phyloP scores from a whole-genome alignment of 2,113 vertebrate genomes.

The Eleginops maclovinus region DNA sequence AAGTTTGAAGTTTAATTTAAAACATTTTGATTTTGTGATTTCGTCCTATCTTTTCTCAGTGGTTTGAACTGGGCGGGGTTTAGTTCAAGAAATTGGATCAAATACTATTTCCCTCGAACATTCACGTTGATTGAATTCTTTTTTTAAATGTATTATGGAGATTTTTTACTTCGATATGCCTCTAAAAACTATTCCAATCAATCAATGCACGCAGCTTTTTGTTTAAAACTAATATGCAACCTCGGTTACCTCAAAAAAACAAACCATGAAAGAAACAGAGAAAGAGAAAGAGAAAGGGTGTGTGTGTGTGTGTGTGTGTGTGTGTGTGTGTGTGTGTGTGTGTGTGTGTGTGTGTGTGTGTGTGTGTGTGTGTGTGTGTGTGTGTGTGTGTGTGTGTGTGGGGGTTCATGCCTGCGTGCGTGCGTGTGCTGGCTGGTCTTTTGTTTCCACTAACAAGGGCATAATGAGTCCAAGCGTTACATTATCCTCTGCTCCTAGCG shows the following conservation, averaged over 20 bases:
- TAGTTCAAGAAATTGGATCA: too few relatives aligned
- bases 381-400: constrained; percentile 17
- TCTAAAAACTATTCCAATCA: neutral
- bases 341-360: neutral
- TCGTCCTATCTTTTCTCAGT: neutral
- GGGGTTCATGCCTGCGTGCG: too few relatives aligned
- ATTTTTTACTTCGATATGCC: neutral
- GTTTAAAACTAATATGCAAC: neutral
- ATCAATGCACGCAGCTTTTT: neutral
- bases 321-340: constrained; percentile 2
- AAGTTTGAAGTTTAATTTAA: neutral
- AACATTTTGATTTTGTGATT: neutral
- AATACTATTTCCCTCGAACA: too few relatives aligned
- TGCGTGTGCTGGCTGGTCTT: constrained; percentile 48
- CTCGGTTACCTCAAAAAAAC: too few relatives aligned
- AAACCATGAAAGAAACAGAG: constrained; percentile 6
- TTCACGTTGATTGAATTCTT: neutral
- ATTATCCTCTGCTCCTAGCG: constrained; percentile 61
- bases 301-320: constrained; percentile 22
- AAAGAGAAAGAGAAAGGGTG: constrained; percentile 10
- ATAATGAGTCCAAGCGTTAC: constrained; percentile 62
- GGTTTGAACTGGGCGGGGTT: neutral
- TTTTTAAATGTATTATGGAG: too few relatives aligned
- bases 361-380: constrained; percentile 7
- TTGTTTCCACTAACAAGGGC: constrained; percentile 69